Evolutionary conservation across 2,797 vertebrate genomes (phyloP).

Genomic region (Notamacropus eugenii): DNA sequence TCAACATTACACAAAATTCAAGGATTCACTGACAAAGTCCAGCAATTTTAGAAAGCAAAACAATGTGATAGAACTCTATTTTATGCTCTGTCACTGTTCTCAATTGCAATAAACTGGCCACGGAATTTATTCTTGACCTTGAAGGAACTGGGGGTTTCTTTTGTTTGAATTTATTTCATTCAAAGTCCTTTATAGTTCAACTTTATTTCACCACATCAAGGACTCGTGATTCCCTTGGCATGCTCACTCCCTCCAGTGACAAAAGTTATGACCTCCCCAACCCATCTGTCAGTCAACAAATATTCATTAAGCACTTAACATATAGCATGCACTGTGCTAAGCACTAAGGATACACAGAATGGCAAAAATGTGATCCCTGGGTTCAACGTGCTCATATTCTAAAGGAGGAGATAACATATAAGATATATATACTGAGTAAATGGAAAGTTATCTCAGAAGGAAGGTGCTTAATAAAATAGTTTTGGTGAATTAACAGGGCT

Average conservation of each 20-base stretch:
- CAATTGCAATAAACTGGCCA: neutral
- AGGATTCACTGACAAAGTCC: neutral
- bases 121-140: neutral
- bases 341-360: neutral
- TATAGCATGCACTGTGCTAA: neutral
- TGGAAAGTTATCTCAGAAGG: neutral
- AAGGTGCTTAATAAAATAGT: neutral
- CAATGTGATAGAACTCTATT: neutral
- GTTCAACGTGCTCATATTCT: neutral
- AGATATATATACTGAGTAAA: neutral
- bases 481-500: neutral
- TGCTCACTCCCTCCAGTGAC: neutral
- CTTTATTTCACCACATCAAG: neutral
- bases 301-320: neutral
- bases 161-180: slow-evolving; percentile 20
- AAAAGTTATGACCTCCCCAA: neutral
- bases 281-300: neutral
- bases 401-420: neutral
- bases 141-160: neutral
- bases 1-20: neutral
- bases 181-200: slow-evolving; percentile 22
- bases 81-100: neutral
- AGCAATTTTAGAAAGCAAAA: neutral
- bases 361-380: neutral
- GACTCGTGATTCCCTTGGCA: neutral